phyloP scores from a whole-genome alignment of 37 sponge, comb jelly and placozoan species.

The Aplysina aerophoba region DNA sequence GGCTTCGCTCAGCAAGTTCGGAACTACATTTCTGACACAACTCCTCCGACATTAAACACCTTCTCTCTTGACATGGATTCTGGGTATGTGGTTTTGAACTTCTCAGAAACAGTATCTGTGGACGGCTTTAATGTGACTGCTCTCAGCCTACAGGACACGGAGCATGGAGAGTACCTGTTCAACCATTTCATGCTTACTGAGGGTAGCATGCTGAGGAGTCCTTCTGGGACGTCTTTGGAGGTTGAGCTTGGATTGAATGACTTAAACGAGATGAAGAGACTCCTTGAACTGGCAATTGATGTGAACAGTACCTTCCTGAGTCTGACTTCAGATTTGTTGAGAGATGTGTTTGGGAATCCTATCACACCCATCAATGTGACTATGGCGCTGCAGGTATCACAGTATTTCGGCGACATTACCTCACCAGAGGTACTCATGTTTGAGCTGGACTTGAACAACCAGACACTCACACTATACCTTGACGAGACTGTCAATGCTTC shows the following conservation, averaged over 20 bases:
- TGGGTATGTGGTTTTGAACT: slow-evolving; percentile 48
- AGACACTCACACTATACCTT: slow-evolving; percentile 74
- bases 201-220: slow-evolving; percentile 40
- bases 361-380: slow-evolving; percentile 32
- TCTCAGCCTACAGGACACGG: slow-evolving; percentile 78
- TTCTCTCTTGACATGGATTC: slow-evolving; percentile 70
- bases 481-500: slow-evolving; percentile 84
- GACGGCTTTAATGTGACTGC: slow-evolving; percentile 63
- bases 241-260: slow-evolving; percentile 63
- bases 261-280: slow-evolving; percentile 71
- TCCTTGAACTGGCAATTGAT: slow-evolving; percentile 64
- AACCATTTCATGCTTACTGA: slow-evolving; percentile 75
- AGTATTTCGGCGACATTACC: slow-evolving; percentile 50
- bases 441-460: slow-evolving; percentile 75
- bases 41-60: slow-evolving; percentile 61
- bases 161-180: slow-evolving; percentile 46
- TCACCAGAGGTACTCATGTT: slow-evolving; percentile 57
- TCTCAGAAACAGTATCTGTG: slow-evolving; percentile 86
- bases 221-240: slow-evolving; percentile 34
- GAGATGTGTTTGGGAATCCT: slow-evolving; percentile 83
- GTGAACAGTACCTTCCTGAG: slow-evolving; percentile 63
- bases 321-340: slow-evolving; percentile 40
- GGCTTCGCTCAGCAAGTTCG: slow-evolving; percentile 56
- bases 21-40: slow-evolving; percentile 67
- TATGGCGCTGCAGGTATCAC: slow-evolving; percentile 25